Evolutionary conservation across 2,797 vertebrate species (phyloP).

Genomic region (Girardinus metallicus): DNA sequence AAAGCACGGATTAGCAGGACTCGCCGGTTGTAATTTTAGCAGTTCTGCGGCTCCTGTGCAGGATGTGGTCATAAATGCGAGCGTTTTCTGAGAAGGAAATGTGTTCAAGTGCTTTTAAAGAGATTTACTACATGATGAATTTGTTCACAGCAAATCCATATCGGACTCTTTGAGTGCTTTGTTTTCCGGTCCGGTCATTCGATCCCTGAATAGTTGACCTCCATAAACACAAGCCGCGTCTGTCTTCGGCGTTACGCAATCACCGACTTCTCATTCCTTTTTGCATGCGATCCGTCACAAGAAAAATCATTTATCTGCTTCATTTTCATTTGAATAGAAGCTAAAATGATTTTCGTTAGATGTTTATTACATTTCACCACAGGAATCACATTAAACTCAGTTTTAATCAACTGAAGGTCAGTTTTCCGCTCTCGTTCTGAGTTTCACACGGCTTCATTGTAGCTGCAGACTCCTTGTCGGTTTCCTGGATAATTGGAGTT

Average conservation of each 20-base stretch:
- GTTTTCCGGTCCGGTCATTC: background rate
- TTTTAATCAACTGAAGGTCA: background rate
- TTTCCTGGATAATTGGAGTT: background rate
- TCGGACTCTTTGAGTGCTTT: background rate
- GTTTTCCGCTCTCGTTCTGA: background rate
- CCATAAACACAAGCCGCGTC: background rate
- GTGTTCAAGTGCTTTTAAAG: background rate
- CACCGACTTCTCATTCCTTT: background rate
- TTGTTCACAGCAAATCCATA: background rate
- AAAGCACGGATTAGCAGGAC: background rate
- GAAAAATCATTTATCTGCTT: background rate
- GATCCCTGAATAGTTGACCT: background rate
- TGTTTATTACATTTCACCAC: background rate
- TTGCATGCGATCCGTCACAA: background rate
- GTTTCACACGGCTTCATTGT: background rate
- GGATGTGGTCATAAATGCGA: background rate
- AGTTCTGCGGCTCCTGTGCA: background rate
- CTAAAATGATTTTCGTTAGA: background rate
- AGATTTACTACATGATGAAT: background rate
- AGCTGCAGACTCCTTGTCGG: background rate
- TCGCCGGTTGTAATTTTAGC: background rate
- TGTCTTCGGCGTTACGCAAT: background rate
- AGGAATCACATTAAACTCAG: background rate
- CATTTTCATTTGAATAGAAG: background rate
- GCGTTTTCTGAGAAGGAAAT: background rate